These are phyloP conservation scores for Bursaphelenchus mucronatus DNA, from an alignment of 1,140 invertebrate species.

Conservation along the genomic window DNA sequence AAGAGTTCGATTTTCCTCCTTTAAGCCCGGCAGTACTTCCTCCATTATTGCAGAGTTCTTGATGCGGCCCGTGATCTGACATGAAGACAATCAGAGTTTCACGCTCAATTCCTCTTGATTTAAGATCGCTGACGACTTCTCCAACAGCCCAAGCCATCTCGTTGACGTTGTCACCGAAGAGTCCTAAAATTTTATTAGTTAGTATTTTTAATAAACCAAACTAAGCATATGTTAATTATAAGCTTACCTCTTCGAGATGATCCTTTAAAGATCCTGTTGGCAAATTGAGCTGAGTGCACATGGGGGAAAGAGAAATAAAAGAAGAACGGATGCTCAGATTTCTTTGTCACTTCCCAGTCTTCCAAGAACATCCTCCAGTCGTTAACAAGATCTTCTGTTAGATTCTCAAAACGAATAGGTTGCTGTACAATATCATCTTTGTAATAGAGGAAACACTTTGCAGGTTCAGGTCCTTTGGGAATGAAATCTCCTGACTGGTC, in stretches of 20 bases:
- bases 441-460: constrained; percentile 56
- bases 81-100: constrained; percentile 50
- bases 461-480: constrained; percentile 31
- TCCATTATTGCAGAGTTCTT: constrained; percentile 59
- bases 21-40: constrained; percentile 57
- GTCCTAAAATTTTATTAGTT: constrained; percentile 27
- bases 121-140: constrained; percentile 11
- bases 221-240: not conserved
- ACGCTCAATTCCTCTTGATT: constrained; percentile 12
- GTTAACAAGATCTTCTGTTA: constrained; percentile 55
- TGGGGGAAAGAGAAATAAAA: constrained; percentile 61
- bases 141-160: constrained; percentile 61
- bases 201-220: constrained; percentile 12
- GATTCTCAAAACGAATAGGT: constrained; percentile 55
- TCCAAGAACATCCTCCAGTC: constrained; percentile 59
- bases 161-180: constrained; percentile 54
- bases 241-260: not conserved
- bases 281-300: constrained; percentile 59
- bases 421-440: constrained; percentile 60
- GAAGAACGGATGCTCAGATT: constrained; percentile 52
- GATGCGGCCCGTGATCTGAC: constrained; percentile 60
- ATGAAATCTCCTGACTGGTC: constrained; percentile 44
- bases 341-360: constrained; percentile 29
- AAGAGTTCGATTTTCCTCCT: constrained; percentile 59
- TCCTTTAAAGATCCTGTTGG: constrained; percentile 51